Base-by-base conservation (phyloP, 2,888 invertebrate species). In the Lypha dubia region DNA sequence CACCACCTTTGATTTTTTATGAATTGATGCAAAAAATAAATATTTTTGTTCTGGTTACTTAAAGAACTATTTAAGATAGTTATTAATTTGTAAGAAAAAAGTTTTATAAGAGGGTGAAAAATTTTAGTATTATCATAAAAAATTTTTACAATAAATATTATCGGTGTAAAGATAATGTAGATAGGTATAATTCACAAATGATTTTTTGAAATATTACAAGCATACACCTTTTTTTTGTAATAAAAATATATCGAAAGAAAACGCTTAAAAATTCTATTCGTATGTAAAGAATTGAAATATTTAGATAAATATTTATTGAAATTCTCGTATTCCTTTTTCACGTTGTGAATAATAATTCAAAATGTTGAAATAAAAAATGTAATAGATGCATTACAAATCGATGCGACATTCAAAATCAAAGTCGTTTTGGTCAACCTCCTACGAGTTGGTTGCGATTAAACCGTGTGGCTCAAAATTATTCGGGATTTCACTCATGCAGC, bases 1-100 rank as follows among this genome's bases (percentile, higher is more conserved):
- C 94, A n/a, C n/a, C n/a, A n/a, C n/a, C 94, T 6, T 56, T 75
- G 32, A 53, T 65, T 7, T n/a, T 7, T 53, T n/a, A 20, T 17
- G 17, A 67, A 65, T 35, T 46, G 4, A 44, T 0, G n/a, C 5
- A 17, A 35, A n/a, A 38, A 35, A n/a, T 0, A 32, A 24, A 7
- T 7, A 1, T 41, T 65, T n/a, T 44, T 28, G 22, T 28, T 65
- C 9, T 3, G 28, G 2, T 67, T 24, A 65, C 1, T 49, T 1
- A 49, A 20, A 8, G 3, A 13, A 35, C 15, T 22, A 7, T 51
- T 9, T 0, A 15, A 51, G 49, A 35, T 20, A 13, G 7, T 32
- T 67, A n/a, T 67, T 51, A 35, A 9, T 15, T n/a, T n/a, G n/a
- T n/a, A n/a, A n/a, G 20, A 17, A 53, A 32, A 1, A 20, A 15